phyloP scores from a whole-genome alignment of 2,888 invertebrate genomes.

The Euproctis similis region DNA sequence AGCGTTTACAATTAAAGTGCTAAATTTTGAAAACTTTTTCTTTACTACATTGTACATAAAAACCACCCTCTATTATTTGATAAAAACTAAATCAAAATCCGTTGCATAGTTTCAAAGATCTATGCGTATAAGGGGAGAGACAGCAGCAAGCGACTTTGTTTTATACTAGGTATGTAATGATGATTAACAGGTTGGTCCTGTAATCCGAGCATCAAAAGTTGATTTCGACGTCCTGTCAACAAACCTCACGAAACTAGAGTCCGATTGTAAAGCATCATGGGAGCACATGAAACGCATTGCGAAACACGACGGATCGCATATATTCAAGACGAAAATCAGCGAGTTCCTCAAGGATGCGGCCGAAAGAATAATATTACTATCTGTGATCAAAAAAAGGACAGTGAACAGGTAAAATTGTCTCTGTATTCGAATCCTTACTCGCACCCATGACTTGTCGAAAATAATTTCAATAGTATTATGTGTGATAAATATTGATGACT shows the following conservation, averaged over 20 bases:
- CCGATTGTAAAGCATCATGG: conserved; percentile 98
- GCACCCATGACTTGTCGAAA: too few species aligned
- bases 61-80: too few species aligned
- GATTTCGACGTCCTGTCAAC: conserved; percentile 94
- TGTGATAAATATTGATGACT: too few species aligned
- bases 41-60: too few species aligned
- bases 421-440: too few species aligned
- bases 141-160: too few species aligned
- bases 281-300: conserved; percentile 96
- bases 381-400: conserved; percentile 93
- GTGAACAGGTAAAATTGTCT: conserved; percentile 82
- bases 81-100: too few species aligned
- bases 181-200: conserved; percentile 84
- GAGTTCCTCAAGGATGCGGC: conserved; percentile 98
- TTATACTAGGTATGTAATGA: background rate
- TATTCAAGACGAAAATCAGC: conserved; percentile 92
- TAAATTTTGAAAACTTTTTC: too few species aligned
- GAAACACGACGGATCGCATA: conserved; percentile 93
- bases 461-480: too few species aligned
- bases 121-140: too few species aligned
- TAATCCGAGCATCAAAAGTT: conserved; percentile 92
- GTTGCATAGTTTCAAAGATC: too few species aligned
- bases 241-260: conserved; percentile 91
- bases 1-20: too few species aligned
- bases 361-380: conserved; percentile 95